Base-by-base conservation (phyloP, 2,888 invertebrate genomes). In the Gordius sp. region DNA sequence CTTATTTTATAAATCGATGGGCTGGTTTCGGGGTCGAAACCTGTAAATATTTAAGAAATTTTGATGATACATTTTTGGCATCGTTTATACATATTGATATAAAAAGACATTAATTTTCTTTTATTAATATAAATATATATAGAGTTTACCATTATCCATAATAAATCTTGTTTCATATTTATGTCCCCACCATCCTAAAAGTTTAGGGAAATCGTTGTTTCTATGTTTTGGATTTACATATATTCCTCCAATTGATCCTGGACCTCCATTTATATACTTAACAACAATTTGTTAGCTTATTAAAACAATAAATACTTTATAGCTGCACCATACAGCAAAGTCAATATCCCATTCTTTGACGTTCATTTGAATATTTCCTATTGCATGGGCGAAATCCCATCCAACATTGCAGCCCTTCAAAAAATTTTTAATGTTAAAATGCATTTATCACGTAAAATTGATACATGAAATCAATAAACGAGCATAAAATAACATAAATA, bases 311-410 rank as follows among this genome's bases (percentile, higher is more conserved):
- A 13, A 59, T 61, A 72, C 73, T 66, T 75, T 75, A 62, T 76
- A 76, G 1, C 73, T 69, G 63, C 75, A 76, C 75, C 75, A 76
- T 59, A 68, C 69, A n/a, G 75, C 75, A 64, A 75, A 76, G 65
- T 76, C 76, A 1, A 75, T 74, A 54, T 69, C 67, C 75, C 75
- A 76, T 55, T 73, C 71, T 63, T 75, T 73, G 2, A 76, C 66
- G 20, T 69, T 60, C 18, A 76, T 61, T 26, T 70, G 68, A 0
- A 75, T 72, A 64, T 76, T 76, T 2, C 74, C 74, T 16, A 70
- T 71, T 2, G 75, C 74, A 65, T 76, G 76, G 2, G 76, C 75
- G 59, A 75, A 63, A 64, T 76, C 75, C 68, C 72, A 75, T 1
- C 75, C 75, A 2, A 76, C 74, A 2, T 70, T 63, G 62, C 74